Evolutionary conservation across 2,113 vertebrate genomes (phyloP), one percentile per base, ranked within the genome.

Genomic region (Calidris pugnax): DNA sequence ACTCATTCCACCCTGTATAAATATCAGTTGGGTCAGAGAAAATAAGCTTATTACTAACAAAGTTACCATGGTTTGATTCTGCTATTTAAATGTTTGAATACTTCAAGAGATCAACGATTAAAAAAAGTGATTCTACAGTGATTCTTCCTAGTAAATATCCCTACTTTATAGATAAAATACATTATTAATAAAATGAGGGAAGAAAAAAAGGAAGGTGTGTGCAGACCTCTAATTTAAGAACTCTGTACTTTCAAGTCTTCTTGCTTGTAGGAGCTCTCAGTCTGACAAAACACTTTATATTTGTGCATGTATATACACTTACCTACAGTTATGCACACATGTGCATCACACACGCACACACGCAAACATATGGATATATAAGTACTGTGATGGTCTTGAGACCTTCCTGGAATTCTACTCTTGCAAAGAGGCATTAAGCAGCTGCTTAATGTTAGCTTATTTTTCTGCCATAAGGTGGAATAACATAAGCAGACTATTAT

Each of bases 311-410:
- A 7, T 18, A 32, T 3, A 57, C 28, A 20, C 19, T 30, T 30
- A 55, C 24, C 26, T 53, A 37, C 9, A 56, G 15, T 33, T 37
- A 27, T 8, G 28, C 4, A 22, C 8, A 21, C 2, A 2, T 37
- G 18, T 64, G 7, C 10, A 10, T 47, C 27, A 4, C 2, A 1
- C 13, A 10, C 2, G 2, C 3, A 63, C 4, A 4, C 55, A 30
- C 7, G 30, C 8, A 69, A 41, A 32, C 14, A 35, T 15, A 18
- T 19, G 73, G 56, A 56, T 37, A 27, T 8, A 17, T 5, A 56
- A 4, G 43, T 28, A 35, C 5, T 62, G 59, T 73, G 57, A 66
- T 59, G 14, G 10, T 57, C 45, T 60, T 57, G 32, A 74, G 22
- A 69, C 41, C 13, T 69, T 77, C 80, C 64, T 85, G 48, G 24